Percentiles rank a stretch among this genome's conserved stretches.
phyloP scores from a whole-genome alignment of 2,113 vertebrate species.

The Struthio camelus region DNA sequence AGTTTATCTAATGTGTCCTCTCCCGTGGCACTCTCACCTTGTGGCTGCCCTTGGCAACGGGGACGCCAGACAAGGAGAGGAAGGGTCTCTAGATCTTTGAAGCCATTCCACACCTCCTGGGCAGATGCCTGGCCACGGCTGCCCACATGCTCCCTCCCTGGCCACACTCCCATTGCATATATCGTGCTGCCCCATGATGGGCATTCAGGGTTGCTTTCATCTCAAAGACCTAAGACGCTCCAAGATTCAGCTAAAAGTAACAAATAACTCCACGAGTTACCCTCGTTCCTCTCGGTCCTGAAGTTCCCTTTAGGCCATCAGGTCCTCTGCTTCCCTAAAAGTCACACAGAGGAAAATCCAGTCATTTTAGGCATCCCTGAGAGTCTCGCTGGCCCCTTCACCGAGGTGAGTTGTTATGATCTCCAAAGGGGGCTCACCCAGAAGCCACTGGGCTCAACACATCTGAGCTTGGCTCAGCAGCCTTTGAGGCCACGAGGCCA shows the following conservation, averaged over 20 bases:
- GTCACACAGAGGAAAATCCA: background rate
- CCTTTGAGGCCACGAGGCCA: background rate
- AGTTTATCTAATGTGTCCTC: background rate
- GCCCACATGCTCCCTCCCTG: background rate
- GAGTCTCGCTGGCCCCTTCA: too few species aligned
- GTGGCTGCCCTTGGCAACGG: too few species aligned
- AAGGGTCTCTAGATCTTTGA: background rate
- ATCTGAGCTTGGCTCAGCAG: background rate
- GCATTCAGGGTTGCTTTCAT: background rate
- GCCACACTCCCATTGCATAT: background rate
- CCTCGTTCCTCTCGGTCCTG: conserved; percentile 80
- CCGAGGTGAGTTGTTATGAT: accelerated
- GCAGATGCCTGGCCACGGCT: background rate
- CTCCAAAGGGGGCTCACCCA: background rate
- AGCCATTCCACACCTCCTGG: too few species aligned
- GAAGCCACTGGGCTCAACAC: background rate
- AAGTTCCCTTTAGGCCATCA: conserved; percentile 76
- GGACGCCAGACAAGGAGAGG: background rate
- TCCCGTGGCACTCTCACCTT: background rate
- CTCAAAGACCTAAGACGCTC: background rate
- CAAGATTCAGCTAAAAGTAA: background rate
- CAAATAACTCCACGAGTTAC: conserved; percentile 54
- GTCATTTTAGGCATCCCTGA: background rate
- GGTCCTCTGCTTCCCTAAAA: conserved; percentile 83
- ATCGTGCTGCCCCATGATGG: background rate